Conservation (phyloP, 2,113 vertebrate species). For the Antechinus stuartii region DNA sequence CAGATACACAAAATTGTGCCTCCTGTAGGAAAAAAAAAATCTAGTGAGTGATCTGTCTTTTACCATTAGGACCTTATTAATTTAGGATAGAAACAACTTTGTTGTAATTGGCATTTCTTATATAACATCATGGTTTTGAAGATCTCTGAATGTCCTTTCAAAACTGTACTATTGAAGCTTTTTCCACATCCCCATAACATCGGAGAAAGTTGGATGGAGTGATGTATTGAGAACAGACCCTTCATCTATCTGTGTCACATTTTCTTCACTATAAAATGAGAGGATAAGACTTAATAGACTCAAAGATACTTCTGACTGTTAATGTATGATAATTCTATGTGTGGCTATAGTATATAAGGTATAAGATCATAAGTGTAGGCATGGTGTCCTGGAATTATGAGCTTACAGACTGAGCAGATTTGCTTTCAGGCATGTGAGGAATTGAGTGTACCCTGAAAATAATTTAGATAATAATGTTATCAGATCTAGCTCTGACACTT, state of each 20-base stretch:
- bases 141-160: not conserved
- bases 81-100: not conserved
- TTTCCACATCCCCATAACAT: not conserved
- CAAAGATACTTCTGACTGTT: not conserved
- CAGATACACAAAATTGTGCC: constrained; percentile 52
- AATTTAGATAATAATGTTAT: not conserved
- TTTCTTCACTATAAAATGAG: not conserved
- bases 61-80: constrained; percentile 21
- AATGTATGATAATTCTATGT: not conserved
- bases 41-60: constrained; percentile 38
- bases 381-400: not conserved
- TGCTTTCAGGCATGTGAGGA: not conserved
- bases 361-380: not conserved
- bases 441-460: not conserved
- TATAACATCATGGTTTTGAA: not conserved
- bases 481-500: not conserved
- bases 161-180: constrained; percentile 5
- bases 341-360: not conserved
- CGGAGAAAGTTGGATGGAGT: not conserved
- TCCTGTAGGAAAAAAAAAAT: constrained; percentile 43
- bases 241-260: not conserved
- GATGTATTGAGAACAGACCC: not conserved
- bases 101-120: constrained; percentile 5
- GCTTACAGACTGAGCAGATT: not conserved
- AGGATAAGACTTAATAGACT: not conserved